These are phyloP conservation scores for Eulithis prunata DNA, from an alignment of 2,888 invertebrate species.

Conservation along the genomic window DNA sequence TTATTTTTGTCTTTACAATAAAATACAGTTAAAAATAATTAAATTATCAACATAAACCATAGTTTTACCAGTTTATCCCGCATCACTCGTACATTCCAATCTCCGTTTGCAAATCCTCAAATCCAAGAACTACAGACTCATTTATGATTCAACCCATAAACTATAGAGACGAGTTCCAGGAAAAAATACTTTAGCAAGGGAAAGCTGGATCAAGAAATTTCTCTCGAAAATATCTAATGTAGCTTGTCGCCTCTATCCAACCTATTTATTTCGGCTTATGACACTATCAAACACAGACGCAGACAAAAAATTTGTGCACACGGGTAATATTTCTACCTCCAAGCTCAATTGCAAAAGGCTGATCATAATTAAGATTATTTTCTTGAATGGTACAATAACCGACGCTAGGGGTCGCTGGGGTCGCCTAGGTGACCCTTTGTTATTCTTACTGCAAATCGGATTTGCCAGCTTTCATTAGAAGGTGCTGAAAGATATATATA, in stretches of 20 bases:
- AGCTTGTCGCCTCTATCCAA: too few species aligned
- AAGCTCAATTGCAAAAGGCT: constrained; percentile 1
- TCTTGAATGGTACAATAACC: constrained; percentile 15
- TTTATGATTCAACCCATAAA: constrained; percentile 7
- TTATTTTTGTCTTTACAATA: too few species aligned
- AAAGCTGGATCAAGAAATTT: too few species aligned
- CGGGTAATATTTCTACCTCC: constrained; percentile 2
- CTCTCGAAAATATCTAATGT: too few species aligned
- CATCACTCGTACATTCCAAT: constrained; percentile 11
- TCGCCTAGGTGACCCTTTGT: constrained; percentile 7
- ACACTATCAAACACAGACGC: too few species aligned
- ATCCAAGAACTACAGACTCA: constrained; percentile 5
- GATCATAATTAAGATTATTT: constrained; percentile 21
- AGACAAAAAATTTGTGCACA: too few species aligned
- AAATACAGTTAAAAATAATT: too few species aligned
- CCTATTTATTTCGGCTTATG: too few species aligned
- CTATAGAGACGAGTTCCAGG: constrained; percentile 1
- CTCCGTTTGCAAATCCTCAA: constrained; percentile 9
- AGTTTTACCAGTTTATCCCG: constrained; percentile 9
- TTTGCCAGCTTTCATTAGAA: not conserved
- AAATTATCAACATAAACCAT: constrained; percentile 5
- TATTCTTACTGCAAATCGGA: constrained; percentile 14
- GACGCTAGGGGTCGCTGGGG: constrained; percentile 2
- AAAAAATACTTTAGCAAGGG: too few species aligned
- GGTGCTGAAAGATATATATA: too few species aligned